A percentile compares a stretch with the other conserved stretches of the same genome.
Conservation (phyloP, 2,113 vertebrate genomes). For the Sinocyclocheilus grahami region DNA sequence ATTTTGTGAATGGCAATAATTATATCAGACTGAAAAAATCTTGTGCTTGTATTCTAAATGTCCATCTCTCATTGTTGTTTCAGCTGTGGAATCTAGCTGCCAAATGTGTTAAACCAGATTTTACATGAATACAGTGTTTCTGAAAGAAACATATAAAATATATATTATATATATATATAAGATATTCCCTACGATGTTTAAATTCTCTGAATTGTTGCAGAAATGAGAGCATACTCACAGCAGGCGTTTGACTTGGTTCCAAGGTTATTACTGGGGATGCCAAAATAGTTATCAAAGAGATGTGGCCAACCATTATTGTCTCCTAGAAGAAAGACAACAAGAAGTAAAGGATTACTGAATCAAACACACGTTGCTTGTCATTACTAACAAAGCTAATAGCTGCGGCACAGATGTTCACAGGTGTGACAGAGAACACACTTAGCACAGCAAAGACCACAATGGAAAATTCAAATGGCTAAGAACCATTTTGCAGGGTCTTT, state of each 20-base stretch:
- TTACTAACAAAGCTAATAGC: neutral
- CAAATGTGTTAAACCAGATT: too few species aligned
- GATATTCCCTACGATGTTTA: too few species aligned
- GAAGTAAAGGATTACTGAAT: neutral
- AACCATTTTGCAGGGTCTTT: conserved; percentile 20
- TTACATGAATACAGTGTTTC: too few species aligned
- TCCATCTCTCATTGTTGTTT: too few species aligned
- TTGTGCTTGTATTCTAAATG: too few species aligned
- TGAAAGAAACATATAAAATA: too few species aligned
- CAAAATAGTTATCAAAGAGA: conserved; percentile 88
- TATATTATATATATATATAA: too few species aligned
- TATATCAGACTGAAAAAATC: too few species aligned
- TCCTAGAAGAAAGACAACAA: conserved; percentile 73
- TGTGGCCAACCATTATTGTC: conserved; percentile 94
- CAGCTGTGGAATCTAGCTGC: too few species aligned
- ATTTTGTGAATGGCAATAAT: too few species aligned
- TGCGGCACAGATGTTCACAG: neutral
- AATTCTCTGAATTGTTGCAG: neutral
- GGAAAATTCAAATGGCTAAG: conserved; percentile 21
- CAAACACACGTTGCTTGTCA: neutral
- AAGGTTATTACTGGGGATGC: conserved; percentile 70
- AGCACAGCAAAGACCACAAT: neutral
- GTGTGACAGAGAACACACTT: neutral
- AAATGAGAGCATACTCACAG: conserved; percentile 78
- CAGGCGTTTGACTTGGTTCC: conserved; percentile 78